Percentiles rank a stretch among this genome's conserved stretches.
These are phyloP conservation scores for Drosophila aff. DNA, from an alignment of 1,140 invertebrate genomes.

Conservation along the genomic window DNA sequence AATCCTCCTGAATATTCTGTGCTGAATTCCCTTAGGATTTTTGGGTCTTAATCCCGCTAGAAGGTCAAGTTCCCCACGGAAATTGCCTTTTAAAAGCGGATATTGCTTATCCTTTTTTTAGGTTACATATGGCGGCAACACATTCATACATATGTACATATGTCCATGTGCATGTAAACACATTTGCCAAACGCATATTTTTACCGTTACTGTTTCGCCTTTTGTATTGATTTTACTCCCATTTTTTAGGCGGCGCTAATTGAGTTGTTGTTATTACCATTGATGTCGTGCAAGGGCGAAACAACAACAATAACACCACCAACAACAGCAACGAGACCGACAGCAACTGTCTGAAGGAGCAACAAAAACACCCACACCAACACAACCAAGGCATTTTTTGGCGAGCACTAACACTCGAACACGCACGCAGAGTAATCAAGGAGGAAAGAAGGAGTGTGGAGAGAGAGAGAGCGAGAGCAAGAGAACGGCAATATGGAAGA, in stretches of 20 bases:
- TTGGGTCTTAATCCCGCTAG: neutral
- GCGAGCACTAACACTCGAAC: conserved; percentile 7
- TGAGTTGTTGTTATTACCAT: conserved; percentile 60
- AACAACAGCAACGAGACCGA: conserved; percentile 6
- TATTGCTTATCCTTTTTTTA: neutral
- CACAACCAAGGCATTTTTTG: conserved; percentile 6
- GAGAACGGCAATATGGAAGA: conserved; percentile 89
- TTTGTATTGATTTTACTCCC: conserved; percentile 74
- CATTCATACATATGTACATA: neutral
- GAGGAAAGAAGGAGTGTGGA: neutral
- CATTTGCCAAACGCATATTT: conserved; percentile 43
- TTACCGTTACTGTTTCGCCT: conserved; percentile 11
- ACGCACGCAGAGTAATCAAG: conserved; percentile 4
- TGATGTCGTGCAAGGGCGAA: conserved; percentile 57
- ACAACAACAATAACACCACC: conserved; percentile 6
- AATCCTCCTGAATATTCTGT: neutral
- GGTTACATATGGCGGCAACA: conserved; percentile 21
- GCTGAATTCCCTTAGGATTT: too few species aligned
- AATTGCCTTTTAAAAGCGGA: neutral
- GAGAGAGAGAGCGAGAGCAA: conserved; percentile 2
- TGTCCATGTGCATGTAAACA: conserved; percentile 22
- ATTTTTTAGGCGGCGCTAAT: conserved; percentile 56
- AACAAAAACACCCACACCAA: conserved; percentile 25
- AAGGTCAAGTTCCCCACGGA: neutral
- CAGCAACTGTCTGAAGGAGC: conserved; percentile 28